Percentiles rank a stretch among this genome's conserved stretches.
phyloP scores from a whole-genome alignment of 92 coral and sea anemone genomes.

The Umimayanthus chanpuru region DNA sequence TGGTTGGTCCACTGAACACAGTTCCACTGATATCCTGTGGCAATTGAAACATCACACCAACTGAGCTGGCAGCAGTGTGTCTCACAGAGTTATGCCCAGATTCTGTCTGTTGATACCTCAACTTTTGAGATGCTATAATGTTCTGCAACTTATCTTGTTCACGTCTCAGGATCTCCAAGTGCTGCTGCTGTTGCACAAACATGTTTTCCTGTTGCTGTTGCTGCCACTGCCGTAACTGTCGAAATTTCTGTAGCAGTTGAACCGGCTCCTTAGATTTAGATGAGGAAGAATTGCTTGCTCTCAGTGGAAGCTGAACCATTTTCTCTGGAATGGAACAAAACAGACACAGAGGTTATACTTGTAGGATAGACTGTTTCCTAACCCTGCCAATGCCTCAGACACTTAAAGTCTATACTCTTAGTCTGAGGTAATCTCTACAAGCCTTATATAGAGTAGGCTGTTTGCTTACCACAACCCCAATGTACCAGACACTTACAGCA shows the following conservation, averaged over 20 bases:
- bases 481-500: too few relatives aligned
- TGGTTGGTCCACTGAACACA: background rate
- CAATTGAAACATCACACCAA: background rate
- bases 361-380: too few relatives aligned
- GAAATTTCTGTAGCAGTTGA: conserved; percentile 82
- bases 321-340: conserved; percentile 18
- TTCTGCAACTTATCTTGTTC: conserved; percentile 66
- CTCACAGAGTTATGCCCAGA: background rate
- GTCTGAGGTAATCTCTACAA: too few relatives aligned
- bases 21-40: conserved; percentile 3
- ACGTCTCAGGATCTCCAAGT: conserved; percentile 72
- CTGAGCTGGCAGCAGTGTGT: background rate
- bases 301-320: conserved; percentile 65
- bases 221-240: conserved; percentile 97
- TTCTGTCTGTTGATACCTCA: conserved; percentile 11
- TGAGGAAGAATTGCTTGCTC: conserved; percentile 57
- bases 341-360: too few relatives aligned
- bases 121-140: conserved; percentile 38
- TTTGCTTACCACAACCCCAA: too few relatives aligned
- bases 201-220: conserved; percentile 95
- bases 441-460: too few relatives aligned
- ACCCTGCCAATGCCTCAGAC: too few relatives aligned
- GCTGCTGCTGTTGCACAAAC: conserved; percentile 83
- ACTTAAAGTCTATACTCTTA: too few relatives aligned
- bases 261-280: conserved; percentile 68